Evolutionary conservation across 2,113 vertebrate species (phyloP).

Genomic region (Suncus etruscus): DNA sequence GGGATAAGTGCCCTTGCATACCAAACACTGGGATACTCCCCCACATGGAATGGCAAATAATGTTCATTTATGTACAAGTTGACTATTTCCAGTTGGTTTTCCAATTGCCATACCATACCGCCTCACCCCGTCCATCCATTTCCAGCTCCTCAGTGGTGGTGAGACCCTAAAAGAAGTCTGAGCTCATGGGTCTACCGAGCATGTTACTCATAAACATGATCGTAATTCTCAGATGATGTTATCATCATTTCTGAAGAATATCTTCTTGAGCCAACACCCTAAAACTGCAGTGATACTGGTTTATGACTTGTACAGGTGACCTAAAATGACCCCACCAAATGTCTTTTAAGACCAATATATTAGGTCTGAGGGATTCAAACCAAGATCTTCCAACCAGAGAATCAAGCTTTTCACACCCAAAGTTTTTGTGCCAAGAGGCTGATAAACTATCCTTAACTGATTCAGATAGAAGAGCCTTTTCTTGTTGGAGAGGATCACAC

Average conservation of each 20-base stretch:
- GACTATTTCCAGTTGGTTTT: conserved; percentile 43
- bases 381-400: background rate
- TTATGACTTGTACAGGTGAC: background rate
- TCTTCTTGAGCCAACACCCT: conserved; percentile 53
- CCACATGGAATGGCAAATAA: conserved; percentile 4
- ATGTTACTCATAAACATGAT: conserved; percentile 75
- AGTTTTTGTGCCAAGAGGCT: background rate
- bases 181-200: conserved; percentile 74
- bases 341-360: background rate
- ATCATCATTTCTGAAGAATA: conserved; percentile 71
- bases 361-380: background rate
- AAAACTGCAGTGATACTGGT: conserved; percentile 29
- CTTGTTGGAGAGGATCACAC: conserved; percentile 12
- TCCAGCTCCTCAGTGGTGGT: conserved; percentile 14
- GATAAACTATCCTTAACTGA: background rate
- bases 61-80: background rate
- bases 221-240: conserved; percentile 72
- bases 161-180: conserved; percentile 52
- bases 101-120: conserved; percentile 14
- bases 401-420: background rate
- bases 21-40: conserved; percentile 33
- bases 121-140: conserved; percentile 47
- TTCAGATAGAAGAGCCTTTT: background rate
- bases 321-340: background rate
- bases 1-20: background rate